A percentile compares a stretch with the other conserved stretches of the same genome.
Conservation (phyloP, 2,888 invertebrate genomes). For the Rhingia campestris region DNA sequence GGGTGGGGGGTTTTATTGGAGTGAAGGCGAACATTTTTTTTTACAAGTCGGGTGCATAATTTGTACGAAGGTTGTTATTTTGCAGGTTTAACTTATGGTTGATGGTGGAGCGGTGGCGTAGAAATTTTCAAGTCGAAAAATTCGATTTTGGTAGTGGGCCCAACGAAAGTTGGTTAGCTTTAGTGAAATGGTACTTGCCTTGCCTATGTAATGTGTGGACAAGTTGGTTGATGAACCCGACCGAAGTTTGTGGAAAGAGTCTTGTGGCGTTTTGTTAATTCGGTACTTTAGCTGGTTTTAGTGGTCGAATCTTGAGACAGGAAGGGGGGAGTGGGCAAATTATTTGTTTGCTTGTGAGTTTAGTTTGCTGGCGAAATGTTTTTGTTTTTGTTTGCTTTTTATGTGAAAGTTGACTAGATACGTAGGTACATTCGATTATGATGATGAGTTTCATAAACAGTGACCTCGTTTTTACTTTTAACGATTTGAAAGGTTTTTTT, state of each 20-base stretch:
- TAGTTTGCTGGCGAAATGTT: no score
- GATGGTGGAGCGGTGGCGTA: constrained; percentile 28
- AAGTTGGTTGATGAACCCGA: constrained; percentile 56
- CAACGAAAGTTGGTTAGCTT: constrained; percentile 59
- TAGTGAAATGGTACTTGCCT: constrained; percentile 63
- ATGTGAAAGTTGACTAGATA: no score
- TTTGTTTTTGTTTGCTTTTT: no score
- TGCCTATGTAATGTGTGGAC: constrained; percentile 36
- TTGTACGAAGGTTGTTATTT: constrained; percentile 18
- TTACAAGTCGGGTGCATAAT: constrained; percentile 17
- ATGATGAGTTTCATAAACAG: no score
- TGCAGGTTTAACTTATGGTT: constrained; percentile 17
- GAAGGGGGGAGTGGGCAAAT: no score
- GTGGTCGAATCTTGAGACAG: no score
- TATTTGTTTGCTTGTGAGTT: no score
- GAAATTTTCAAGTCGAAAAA: constrained; percentile 38
- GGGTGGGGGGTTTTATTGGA: constrained; percentile 38
- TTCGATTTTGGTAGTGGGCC: constrained; percentile 49
- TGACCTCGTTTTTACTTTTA: no score
- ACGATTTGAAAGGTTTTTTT: no score
- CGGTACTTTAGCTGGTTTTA: constrained; percentile 1
- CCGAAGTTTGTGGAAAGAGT: constrained; percentile 40
- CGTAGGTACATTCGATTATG: no score
- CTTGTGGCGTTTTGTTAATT: constrained; percentile 4
- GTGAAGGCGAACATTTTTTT: constrained; percentile 26